These are phyloP conservation scores for Mormoops blainvillei DNA, from an alignment of 2,113 vertebrate genomes.

Conservation along the genomic window DNA sequence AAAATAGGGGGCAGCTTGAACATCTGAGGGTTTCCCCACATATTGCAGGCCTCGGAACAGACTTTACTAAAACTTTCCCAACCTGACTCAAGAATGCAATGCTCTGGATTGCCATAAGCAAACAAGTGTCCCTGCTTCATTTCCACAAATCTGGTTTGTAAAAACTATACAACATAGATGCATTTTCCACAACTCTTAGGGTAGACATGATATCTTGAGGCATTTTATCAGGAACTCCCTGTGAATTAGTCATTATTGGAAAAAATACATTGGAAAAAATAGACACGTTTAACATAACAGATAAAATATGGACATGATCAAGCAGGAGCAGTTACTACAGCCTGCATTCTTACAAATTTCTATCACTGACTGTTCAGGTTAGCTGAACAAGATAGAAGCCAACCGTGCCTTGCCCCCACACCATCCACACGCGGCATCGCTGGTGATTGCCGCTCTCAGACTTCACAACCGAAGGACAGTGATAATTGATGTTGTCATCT, in stretches of 20 bases:
- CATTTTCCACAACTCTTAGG: neutral
- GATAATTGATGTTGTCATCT: neutral
- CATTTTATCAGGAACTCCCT: neutral
- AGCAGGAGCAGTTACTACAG: neutral
- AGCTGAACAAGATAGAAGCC: neutral
- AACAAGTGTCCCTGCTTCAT: neutral
- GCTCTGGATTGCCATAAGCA: rapidly evolving
- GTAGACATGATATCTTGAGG: neutral
- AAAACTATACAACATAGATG: neutral
- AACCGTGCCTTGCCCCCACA: no score
- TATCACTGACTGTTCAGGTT: neutral
- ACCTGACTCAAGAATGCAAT: neutral
- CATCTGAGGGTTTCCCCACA: neutral
- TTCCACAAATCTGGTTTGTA: neutral
- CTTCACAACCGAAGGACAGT: neutral
- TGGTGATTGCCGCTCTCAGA: neutral
- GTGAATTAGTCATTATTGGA: neutral
- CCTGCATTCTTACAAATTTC: neutral
- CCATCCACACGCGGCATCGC: neutral
- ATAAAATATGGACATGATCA: neutral
- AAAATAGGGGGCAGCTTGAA: neutral
- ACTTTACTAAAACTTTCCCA: neutral
- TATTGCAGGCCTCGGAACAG: neutral
- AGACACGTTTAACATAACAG: neutral
- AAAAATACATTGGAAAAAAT: neutral